Evolutionary conservation across 2,113 vertebrate genomes (phyloP).

Genomic region (Caranx melampygus): DNA sequence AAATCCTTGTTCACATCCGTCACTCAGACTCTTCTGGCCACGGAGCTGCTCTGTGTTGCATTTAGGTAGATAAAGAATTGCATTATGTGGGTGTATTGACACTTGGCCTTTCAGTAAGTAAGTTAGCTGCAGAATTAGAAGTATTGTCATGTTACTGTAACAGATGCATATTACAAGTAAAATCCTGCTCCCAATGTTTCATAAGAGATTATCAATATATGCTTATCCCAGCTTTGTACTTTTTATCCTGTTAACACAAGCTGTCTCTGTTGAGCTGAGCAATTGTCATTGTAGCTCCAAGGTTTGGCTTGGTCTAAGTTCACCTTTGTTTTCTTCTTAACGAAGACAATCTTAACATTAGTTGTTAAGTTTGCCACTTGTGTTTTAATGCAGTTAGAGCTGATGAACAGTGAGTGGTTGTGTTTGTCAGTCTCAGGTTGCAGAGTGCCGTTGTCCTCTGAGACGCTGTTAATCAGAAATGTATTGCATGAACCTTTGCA

Average conservation of each 20-base stretch:
- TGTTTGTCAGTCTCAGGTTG: background rate
- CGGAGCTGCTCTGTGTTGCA: too few species aligned
- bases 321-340: background rate
- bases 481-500: background rate
- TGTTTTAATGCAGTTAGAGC: background rate
- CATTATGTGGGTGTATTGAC: too few species aligned
- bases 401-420: background rate
- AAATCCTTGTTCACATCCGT: too few species aligned
- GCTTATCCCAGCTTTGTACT: too few species aligned
- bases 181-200: too few species aligned
- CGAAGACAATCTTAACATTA: background rate
- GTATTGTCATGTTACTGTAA: too few species aligned
- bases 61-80: too few species aligned
- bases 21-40: too few species aligned
- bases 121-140: too few species aligned
- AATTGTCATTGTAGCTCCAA: background rate
- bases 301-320: background rate
- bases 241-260: background rate
- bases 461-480: background rate
- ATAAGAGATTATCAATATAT: too few species aligned
- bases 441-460: background rate
- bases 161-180: too few species aligned
- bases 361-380: background rate
- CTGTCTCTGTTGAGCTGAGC: background rate
- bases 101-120: too few species aligned